Percentiles rank a stretch among this genome's conserved stretches.
These are phyloP conservation scores for Zenarchopterus dispar DNA, from an alignment of 2,797 vertebrate genomes.

Conservation along the genomic window DNA sequence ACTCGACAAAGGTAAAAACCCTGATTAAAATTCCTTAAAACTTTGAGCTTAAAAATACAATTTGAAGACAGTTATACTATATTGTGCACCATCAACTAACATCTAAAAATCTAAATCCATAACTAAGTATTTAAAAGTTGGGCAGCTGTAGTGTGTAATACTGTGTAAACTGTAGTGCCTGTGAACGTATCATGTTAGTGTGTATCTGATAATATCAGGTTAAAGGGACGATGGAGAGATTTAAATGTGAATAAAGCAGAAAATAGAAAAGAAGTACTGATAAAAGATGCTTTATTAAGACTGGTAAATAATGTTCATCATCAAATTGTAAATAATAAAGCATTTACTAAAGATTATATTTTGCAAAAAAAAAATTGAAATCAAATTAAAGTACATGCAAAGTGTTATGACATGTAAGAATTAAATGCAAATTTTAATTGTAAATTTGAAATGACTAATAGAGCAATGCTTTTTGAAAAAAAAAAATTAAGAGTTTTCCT, in stretches of 20 bases:
- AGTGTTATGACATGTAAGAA: slow-evolving; percentile 72
- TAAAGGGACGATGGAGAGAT: slow-evolving; percentile 99
- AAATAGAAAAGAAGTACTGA: slow-evolving; percentile 91
- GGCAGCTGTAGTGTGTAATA: slow-evolving; percentile 98
- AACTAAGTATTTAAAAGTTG: slow-evolving; percentile 98
- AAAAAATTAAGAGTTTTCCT: slow-evolving; percentile 70
- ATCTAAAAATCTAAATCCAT: slow-evolving; percentile 99
- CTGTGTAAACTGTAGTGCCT: slow-evolving; percentile 97
- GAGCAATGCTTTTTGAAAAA: slow-evolving; percentile 66
- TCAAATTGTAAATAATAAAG: slow-evolving; percentile 93
- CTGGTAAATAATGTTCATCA: slow-evolving; percentile 90
- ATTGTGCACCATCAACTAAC: slow-evolving; percentile 99
- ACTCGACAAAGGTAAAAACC: slow-evolving; percentile 99
- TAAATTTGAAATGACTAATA: slow-evolving; percentile 80
- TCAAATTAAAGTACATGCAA: slow-evolving; percentile 85
- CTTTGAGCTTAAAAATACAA: slow-evolving; percentile 88
- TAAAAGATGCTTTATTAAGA: slow-evolving; percentile 92
- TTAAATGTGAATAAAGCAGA: slow-evolving; percentile 97
- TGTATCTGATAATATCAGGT: slow-evolving; percentile 99
- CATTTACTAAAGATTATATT: slow-evolving; percentile 92
- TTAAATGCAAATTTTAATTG: slow-evolving; percentile 33
- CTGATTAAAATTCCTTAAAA: slow-evolving; percentile 99
- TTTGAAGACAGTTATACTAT: slow-evolving; percentile 93
- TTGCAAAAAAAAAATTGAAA: slow-evolving; percentile 79
- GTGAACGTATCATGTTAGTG: slow-evolving; percentile 82